phyloP scores from a whole-genome alignment of 2,888 invertebrate genomes.

The Horisme vitalbata region DNA sequence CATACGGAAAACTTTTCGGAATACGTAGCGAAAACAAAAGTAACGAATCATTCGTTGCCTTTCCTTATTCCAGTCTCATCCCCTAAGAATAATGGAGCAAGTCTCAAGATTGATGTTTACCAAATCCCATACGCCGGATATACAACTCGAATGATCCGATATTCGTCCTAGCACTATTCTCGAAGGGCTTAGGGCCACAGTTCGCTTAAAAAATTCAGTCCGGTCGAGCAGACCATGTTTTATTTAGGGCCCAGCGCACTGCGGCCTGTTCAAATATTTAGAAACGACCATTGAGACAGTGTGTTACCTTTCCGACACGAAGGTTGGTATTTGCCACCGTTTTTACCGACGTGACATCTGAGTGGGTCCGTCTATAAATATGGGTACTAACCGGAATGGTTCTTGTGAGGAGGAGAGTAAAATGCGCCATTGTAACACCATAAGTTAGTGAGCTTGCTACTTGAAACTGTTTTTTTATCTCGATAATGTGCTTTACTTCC shows the following conservation, averaged over 20 bases:
- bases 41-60: background rate
- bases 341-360: constrained; percentile 34
- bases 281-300: constrained; percentile 59
- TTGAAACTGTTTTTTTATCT: too few relatives aligned
- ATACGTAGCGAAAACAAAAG: background rate
- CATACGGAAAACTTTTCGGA: background rate
- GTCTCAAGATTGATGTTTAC: constrained; percentile 19
- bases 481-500: too few relatives aligned
- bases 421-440: too few relatives aligned
- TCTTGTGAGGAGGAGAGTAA: too few relatives aligned
- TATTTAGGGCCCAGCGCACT: constrained; percentile 70
- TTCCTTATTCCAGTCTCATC: background rate
- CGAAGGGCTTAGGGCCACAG: constrained; percentile 46
- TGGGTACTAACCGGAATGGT: too few relatives aligned
- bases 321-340: constrained; percentile 38
- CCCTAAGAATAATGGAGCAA: constrained; percentile 13
- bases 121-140: constrained; percentile 12
- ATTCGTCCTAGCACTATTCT: constrained; percentile 37
- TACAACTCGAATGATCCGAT: constrained; percentile 16
- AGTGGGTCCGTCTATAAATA: constrained; percentile 21
- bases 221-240: constrained; percentile 61
- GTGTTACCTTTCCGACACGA: constrained; percentile 49
- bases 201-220: constrained; percentile 68
- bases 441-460: too few relatives aligned
- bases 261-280: constrained; percentile 73